phyloP scores from a whole-genome alignment of 1,140 invertebrate genomes.

The Diprion similis region DNA sequence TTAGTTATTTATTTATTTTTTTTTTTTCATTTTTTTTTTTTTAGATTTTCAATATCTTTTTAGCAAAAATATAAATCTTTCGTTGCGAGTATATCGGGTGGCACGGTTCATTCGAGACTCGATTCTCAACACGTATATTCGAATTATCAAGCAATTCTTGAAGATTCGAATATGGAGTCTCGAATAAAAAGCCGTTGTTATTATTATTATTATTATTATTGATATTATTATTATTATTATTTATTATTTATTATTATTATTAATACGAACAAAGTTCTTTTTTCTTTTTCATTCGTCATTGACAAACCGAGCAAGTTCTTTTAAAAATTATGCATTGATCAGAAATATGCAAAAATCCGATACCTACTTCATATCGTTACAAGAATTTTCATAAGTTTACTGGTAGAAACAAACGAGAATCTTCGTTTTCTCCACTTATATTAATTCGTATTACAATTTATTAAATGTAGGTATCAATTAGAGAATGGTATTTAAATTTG shows the following conservation, averaged over 20 bases:
- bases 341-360: no score
- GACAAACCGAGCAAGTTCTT: neutral
- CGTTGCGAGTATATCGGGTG: constrained; percentile 27
- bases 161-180: constrained; percentile 57
- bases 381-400: no score
- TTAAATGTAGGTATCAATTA: no score
- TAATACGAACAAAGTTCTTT: constrained; percentile 9
- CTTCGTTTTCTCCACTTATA: no score
- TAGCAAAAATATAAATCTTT: constrained; percentile 56
- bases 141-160: constrained; percentile 59
- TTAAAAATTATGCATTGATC: no score
- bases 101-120: constrained; percentile 45
- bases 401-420: no score
- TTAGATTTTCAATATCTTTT: constrained; percentile 39
- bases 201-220: neutral
- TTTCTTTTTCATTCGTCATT: neutral
- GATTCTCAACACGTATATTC: constrained; percentile 59
- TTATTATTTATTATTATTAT: neutral
- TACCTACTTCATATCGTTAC: no score
- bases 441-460: no score
- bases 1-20: constrained; percentile 15
- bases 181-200: constrained; percentile 27
- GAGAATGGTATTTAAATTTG: no score
- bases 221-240: neutral
- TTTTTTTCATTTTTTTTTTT: constrained; percentile 10